Percentiles rank a stretch among this genome's conserved stretches.
Evolutionary conservation across 2,888 invertebrate species (phyloP).

Genomic region (Patella caerulea): DNA sequence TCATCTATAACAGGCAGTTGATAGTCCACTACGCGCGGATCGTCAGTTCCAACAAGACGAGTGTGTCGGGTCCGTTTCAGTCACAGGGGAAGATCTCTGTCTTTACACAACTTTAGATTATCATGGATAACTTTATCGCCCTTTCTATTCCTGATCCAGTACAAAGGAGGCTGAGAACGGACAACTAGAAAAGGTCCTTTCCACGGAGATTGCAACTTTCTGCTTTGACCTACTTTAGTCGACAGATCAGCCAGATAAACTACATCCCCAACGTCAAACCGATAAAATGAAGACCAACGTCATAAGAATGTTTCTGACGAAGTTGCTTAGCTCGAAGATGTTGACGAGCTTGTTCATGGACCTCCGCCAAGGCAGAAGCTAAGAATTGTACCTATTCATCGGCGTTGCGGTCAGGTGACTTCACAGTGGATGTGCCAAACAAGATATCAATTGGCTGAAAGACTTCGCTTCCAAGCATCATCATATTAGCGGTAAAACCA

Average conservation of each 20-base stretch:
- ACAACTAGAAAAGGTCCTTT: background rate
- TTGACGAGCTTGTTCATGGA: background rate
- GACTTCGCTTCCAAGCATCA: constrained; percentile 14
- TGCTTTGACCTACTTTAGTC: constrained; percentile 17
- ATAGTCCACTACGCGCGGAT: too few relatives aligned
- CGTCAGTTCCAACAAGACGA: too few relatives aligned
- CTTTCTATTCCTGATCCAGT: constrained; percentile 1
- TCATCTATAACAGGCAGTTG: too few relatives aligned
- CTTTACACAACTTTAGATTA: constrained; percentile 9
- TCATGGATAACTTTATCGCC: constrained; percentile 14
- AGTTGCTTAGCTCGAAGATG: background rate
- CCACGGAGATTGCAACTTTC: background rate
- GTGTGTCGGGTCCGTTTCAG: background rate
- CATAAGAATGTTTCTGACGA: constrained; percentile 26
- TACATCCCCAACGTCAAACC: constrained; percentile 12
- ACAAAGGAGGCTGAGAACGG: background rate
- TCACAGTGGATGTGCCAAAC: background rate
- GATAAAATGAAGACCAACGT: background rate
- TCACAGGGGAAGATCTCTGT: constrained; percentile 4
- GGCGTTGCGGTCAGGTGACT: background rate
- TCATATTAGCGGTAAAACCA: constrained; percentile 16
- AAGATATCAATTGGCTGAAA: constrained; percentile 11
- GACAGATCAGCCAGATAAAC: constrained; percentile 18
- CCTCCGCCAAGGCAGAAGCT: background rate
- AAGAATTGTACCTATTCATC: too few relatives aligned